A percentile compares a stretch with the other conserved stretches of the same genome.
These are phyloP conservation scores for Vesta saturnalis DNA, from an alignment of 2,888 invertebrate genomes.

Conservation along the genomic window DNA sequence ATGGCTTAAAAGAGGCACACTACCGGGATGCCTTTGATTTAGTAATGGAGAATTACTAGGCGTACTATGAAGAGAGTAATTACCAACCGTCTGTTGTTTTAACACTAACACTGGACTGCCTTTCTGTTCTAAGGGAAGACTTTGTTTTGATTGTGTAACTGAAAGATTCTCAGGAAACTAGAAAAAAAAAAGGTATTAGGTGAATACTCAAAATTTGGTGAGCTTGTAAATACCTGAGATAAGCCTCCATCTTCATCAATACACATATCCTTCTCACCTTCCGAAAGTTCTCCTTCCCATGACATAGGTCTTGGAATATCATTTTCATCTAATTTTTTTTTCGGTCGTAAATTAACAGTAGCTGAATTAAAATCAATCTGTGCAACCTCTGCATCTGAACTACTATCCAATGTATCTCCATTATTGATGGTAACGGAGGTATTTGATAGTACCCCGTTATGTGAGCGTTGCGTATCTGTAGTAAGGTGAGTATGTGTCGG, in stretches of 20 bases:
- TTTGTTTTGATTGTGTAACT: slow-evolving; percentile 51
- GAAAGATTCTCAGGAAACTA: slow-evolving; percentile 59
- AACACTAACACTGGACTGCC: slow-evolving; percentile 65
- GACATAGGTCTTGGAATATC: slow-evolving; percentile 83
- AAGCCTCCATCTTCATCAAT: slow-evolving; percentile 53
- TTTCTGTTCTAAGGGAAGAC: slow-evolving; percentile 50
- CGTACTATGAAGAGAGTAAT: slow-evolving; percentile 71
- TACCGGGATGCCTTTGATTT: slow-evolving; percentile 66
- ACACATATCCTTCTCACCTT: slow-evolving; percentile 72
- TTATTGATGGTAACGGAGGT: slow-evolving; percentile 22
- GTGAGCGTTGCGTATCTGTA: slow-evolving; percentile 34
- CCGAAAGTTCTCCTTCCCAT: slow-evolving; percentile 93
- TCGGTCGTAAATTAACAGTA: slow-evolving; percentile 57
- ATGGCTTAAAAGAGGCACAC: slow-evolving; percentile 56
- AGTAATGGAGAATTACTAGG: slow-evolving; percentile 76
- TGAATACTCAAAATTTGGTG: background rate
- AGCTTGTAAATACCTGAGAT: slow-evolving; percentile 33
- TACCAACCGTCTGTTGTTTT: slow-evolving; percentile 66
- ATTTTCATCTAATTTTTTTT: slow-evolving; percentile 57
- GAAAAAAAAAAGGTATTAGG: slow-evolving; percentile 34
- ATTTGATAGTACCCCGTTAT: slow-evolving; percentile 28
- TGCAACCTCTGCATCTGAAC: slow-evolving; percentile 82
- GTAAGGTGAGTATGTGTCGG: slow-evolving; percentile 41
- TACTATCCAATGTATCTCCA: slow-evolving; percentile 68
- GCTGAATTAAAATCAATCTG: slow-evolving; percentile 75